Evolutionary conservation across 2,888 invertebrate genomes (phyloP).

Genomic region (Synanthedon myopaeformis): DNA sequence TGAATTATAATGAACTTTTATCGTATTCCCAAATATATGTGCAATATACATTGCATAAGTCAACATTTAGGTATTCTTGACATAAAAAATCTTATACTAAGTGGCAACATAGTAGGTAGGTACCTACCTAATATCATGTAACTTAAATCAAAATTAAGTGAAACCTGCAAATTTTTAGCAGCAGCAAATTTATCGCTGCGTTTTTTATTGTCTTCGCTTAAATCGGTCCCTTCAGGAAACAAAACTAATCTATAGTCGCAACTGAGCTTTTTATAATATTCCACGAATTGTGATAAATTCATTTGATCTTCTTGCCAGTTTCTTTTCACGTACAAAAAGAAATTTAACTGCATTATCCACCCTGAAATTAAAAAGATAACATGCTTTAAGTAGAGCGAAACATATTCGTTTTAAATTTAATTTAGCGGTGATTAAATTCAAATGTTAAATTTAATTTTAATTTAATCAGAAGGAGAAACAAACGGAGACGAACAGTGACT

Average conservation of each 20-base stretch:
- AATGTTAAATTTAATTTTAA: no score
- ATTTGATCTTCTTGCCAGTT: conserved; percentile 83
- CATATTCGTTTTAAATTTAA: no score
- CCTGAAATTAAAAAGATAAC: conserved; percentile 47
- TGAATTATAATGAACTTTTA: no score
- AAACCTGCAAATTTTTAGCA: conserved; percentile 74
- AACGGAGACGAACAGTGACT: no score
- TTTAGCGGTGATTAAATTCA: no score
- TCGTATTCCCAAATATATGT: no score
- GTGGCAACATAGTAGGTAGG: no score
- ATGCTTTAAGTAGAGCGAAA: neutral
- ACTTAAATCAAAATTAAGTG: neutral
- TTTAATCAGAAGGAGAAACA: no score
- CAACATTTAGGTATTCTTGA: no score
- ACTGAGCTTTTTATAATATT: conserved; percentile 76
- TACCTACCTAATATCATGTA: no score
- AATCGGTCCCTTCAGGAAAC: conserved; percentile 92
- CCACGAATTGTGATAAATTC: conserved; percentile 75
- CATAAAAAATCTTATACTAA: no score
- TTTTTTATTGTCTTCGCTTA: conserved; percentile 75
- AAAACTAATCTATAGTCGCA: conserved; percentile 80
- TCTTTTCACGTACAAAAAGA: conserved; percentile 86
- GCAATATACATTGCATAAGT: no score
- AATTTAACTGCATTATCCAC: conserved; percentile 90
- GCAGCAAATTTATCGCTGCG: conserved; percentile 80